Evolutionary conservation across 2,113 vertebrate species (phyloP).

Genomic region (Hippocampus guttulatus): DNA sequence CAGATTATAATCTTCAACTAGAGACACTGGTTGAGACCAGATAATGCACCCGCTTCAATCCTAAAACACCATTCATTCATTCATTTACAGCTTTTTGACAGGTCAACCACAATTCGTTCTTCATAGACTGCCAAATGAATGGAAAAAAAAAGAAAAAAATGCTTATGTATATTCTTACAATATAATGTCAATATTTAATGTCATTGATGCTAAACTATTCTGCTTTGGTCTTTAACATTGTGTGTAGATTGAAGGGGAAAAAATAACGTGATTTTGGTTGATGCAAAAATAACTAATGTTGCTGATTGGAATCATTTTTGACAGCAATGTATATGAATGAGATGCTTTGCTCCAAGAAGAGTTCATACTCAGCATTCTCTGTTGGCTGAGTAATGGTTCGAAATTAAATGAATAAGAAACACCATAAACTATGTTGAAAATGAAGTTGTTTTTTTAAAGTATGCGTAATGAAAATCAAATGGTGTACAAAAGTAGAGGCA

Average conservation of each 20-base stretch:
- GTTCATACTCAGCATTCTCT: constrained; percentile 26
- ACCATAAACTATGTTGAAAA: constrained; percentile 24
- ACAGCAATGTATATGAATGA: constrained; percentile 5
- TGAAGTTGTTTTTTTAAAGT: not conserved
- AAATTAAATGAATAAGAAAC: constrained; percentile 29
- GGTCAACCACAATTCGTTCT: not conserved
- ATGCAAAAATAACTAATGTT: not conserved
- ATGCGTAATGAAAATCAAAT: constrained; percentile 28
- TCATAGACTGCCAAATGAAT: too few species aligned
- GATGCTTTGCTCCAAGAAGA: constrained; percentile 26
- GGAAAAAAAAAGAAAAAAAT: too few species aligned
- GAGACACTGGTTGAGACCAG: not conserved
- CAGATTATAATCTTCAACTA: not conserved
- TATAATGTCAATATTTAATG: too few species aligned
- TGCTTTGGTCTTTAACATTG: not conserved
- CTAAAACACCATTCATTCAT: too few species aligned
- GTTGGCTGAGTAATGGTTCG: constrained; percentile 26
- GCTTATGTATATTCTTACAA: too few species aligned
- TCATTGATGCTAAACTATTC: not conserved
- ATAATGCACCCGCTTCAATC: not conserved
- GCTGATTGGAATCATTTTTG: not conserved
- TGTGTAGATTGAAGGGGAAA: not conserved
- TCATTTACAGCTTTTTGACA: too few species aligned
- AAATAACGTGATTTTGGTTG: not conserved
- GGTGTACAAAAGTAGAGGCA: constrained; percentile 16